Conservation (phyloP, 23 tunicate species). For the Halocynthia roretzi region DNA sequence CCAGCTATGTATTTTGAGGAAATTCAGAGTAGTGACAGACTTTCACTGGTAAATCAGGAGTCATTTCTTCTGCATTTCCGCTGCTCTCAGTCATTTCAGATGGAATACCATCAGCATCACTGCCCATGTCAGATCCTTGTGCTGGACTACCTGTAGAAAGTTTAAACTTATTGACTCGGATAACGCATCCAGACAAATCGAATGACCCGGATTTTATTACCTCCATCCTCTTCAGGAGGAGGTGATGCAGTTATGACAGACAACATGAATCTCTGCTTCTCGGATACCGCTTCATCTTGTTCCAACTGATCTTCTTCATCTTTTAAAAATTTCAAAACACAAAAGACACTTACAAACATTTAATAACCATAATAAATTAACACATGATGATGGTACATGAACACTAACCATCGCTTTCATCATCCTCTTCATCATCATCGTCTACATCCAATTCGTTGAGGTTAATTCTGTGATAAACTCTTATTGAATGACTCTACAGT, state of each 20-base stretch:
- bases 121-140: constrained; percentile 79
- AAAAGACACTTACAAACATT: no score
- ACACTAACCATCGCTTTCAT: background rate
- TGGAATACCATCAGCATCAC: constrained; percentile 86
- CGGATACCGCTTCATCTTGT: constrained; percentile 71
- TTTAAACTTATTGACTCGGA: background rate
- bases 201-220: background rate
- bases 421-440: constrained; percentile 34
- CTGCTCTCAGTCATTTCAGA: constrained; percentile 83
- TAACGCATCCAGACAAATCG: background rate
- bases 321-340: background rate
- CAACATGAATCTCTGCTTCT: constrained; percentile 69
- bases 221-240: constrained; percentile 59
- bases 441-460: constrained; percentile 52
- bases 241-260: constrained; percentile 91
- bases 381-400: background rate
- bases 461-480: constrained; percentile 9
- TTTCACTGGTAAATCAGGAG: constrained; percentile 48
- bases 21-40: constrained; percentile 2
- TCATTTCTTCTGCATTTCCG: constrained; percentile 55
- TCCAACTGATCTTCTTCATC: constrained; percentile 30
- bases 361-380: background rate
- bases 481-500: background rate
- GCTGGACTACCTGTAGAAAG: constrained; percentile 48
- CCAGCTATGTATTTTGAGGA: background rate